Evolutionary conservation across 2,888 invertebrate species (phyloP).

Genomic region (Julus scandinavius): DNA sequence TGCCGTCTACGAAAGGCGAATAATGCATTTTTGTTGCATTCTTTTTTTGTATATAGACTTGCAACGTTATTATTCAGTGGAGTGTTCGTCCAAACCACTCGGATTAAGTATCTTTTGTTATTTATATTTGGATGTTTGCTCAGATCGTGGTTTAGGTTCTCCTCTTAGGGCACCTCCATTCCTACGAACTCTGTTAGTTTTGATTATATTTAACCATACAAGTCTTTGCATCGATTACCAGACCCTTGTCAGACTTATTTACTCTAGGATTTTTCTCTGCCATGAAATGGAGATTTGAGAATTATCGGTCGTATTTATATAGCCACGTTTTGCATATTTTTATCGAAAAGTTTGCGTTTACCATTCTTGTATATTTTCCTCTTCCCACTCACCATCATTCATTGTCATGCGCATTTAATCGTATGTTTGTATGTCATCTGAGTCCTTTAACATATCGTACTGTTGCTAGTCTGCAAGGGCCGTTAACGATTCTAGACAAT

Average conservation of each 20-base stretch:
- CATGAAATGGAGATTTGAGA: not conserved
- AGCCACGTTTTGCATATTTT: constrained; percentile 22
- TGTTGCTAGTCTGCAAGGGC: constrained; percentile 33
- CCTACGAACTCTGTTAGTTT: not conserved
- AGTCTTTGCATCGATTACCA: not conserved
- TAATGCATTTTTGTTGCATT: constrained; percentile 25
- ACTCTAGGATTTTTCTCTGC: not conserved
- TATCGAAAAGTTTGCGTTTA: not conserved
- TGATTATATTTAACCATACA: not conserved
- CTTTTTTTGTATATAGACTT: not conserved
- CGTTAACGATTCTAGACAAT: not conserved
- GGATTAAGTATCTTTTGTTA: constrained; percentile 3
- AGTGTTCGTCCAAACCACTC: not conserved
- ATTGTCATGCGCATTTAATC: not conserved
- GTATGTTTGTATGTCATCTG: not conserved
- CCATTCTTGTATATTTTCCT: constrained; percentile 33
- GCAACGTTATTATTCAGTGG: not conserved
- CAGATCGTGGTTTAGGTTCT: not conserved
- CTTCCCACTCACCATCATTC: not conserved
- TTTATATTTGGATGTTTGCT: constrained; percentile 26
- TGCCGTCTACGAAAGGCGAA: not conserved
- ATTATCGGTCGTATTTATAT: constrained; percentile 10
- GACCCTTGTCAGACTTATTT: not conserved
- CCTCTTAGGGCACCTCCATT: not conserved
- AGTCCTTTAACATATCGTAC: constrained; percentile 10